Percentiles rank a stretch among this genome's conserved stretches.
Evolutionary conservation across 2,888 invertebrate species (phyloP).

Genomic region (Pimpla rufipes): DNA sequence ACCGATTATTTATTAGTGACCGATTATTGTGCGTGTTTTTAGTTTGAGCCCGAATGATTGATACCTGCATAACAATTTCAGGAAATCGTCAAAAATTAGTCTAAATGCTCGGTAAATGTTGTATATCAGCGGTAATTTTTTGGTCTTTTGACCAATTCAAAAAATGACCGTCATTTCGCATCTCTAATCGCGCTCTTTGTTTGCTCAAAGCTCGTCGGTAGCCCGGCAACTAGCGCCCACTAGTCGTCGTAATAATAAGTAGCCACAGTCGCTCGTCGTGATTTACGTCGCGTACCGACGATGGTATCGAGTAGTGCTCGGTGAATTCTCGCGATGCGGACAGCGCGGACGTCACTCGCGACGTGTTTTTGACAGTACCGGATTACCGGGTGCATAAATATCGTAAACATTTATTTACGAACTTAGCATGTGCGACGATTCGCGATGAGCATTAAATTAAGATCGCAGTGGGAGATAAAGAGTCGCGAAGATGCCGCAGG

Average conservation of each 20-base stretch:
- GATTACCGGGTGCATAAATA: background rate
- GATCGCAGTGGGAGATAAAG: background rate
- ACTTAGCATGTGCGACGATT: constrained; percentile 2
- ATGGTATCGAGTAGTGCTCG: background rate
- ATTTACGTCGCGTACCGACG: too few relatives aligned
- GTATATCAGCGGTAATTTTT: too few relatives aligned
- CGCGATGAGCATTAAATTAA: constrained; percentile 23
- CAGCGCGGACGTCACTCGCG: constrained; percentile 3
- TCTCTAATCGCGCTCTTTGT: background rate
- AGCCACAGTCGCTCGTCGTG: background rate
- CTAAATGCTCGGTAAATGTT: too few relatives aligned
- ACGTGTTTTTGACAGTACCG: constrained; percentile 37
- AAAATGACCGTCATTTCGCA: too few relatives aligned
- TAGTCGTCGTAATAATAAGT: background rate
- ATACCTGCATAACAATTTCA: too few relatives aligned
- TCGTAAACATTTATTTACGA: background rate
- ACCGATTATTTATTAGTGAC: too few relatives aligned
- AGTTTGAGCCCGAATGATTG: too few relatives aligned
- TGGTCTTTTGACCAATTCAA: too few relatives aligned
- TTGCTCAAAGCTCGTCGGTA: background rate
- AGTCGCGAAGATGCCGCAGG: constrained; percentile 59
- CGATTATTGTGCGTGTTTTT: too few relatives aligned
- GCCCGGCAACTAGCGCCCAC: constrained; percentile 10
- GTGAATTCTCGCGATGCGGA: background rate
- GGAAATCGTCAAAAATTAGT: too few relatives aligned